Conservation (phyloP, 1,140 invertebrate genomes). For the Anagrus nilaparvatae region DNA sequence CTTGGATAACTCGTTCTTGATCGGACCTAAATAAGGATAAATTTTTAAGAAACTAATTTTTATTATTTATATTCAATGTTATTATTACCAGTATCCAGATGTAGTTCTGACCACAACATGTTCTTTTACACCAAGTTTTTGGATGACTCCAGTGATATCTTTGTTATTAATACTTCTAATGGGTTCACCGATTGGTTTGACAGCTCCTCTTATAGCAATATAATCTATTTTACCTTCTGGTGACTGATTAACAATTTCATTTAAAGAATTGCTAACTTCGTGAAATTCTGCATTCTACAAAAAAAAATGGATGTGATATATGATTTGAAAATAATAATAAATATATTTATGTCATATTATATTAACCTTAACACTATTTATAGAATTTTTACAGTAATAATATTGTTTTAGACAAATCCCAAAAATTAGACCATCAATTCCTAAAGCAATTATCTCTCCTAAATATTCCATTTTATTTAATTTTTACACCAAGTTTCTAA, state of each 20-base stretch:
- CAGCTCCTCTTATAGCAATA: slow-evolving; percentile 58
- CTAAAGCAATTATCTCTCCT: slow-evolving; percentile 57
- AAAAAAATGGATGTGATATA: slow-evolving; percentile 10
- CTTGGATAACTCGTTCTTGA: slow-evolving; percentile 60
- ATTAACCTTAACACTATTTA: slow-evolving; percentile 54
- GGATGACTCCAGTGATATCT: slow-evolving; percentile 60
- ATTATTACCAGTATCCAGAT: slow-evolving; percentile 59
- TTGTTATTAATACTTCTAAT: slow-evolving; percentile 59
- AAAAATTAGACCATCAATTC: slow-evolving; percentile 59
- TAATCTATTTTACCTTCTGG: slow-evolving; percentile 55
- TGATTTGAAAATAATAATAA: neutral
- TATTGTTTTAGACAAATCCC: slow-evolving; percentile 60
- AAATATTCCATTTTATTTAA: slow-evolving; percentile 42
- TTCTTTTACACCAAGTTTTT: slow-evolving; percentile 60
- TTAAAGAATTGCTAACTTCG: slow-evolving; percentile 52
- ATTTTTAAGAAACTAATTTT: slow-evolving; percentile 6
- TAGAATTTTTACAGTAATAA: slow-evolving; percentile 55
- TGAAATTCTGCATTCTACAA: slow-evolving; percentile 52
- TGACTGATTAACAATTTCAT: slow-evolving; percentile 46
- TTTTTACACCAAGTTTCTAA: no score
- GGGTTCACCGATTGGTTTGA: slow-evolving; percentile 61
- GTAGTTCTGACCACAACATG: slow-evolving; percentile 64
- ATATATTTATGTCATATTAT: neutral
- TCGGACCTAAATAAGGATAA: slow-evolving; percentile 46
- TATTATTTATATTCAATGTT: neutral